These are phyloP conservation scores for Biston stratarius DNA, from an alignment of 2,888 invertebrate species.

Conservation along the genomic window DNA sequence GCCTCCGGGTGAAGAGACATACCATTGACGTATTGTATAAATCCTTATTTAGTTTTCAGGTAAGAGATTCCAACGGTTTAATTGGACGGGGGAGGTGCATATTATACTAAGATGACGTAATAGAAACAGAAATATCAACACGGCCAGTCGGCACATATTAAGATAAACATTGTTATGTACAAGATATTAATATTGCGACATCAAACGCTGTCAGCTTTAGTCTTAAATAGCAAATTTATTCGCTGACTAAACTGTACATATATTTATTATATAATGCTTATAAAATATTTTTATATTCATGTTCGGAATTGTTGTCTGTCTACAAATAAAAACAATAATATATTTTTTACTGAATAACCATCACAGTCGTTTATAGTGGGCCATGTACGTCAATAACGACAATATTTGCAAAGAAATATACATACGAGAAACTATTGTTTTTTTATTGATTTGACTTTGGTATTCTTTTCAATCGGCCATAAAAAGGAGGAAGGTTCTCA, in stretches of 20 bases:
- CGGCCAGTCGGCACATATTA: neutral
- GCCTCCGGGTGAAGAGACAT: too few relatives aligned
- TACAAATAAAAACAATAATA: too few relatives aligned
- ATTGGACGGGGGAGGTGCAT: slow-evolving; percentile 63
- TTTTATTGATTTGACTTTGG: too few relatives aligned
- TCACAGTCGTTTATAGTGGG: too few relatives aligned
- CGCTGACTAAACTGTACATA: slow-evolving; percentile 35
- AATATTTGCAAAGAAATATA: too few relatives aligned
- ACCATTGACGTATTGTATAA: too few relatives aligned
- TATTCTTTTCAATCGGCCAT: too few relatives aligned
- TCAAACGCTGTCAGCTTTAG: slow-evolving; percentile 36
- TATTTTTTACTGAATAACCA: too few relatives aligned
- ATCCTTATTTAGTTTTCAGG: slow-evolving; percentile 48
- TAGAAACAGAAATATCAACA: slow-evolving; percentile 49
- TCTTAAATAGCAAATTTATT: slow-evolving; percentile 25
- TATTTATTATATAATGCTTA: slow-evolving; percentile 40
- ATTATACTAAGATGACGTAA: slow-evolving; percentile 60
- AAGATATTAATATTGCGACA: neutral
- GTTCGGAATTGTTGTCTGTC: slow-evolving; percentile 8
- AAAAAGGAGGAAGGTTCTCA: too few relatives aligned
- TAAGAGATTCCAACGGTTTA: slow-evolving; percentile 59
- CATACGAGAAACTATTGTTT: too few relatives aligned
- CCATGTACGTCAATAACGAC: too few relatives aligned
- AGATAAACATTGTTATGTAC: neutral
- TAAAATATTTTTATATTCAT: slow-evolving; percentile 46